A percentile compares a stretch with the other conserved stretches of the same genome.
Evolutionary conservation across 2,888 invertebrate genomes (phyloP).

Genomic region (Drosophila acutilabella): DNA sequence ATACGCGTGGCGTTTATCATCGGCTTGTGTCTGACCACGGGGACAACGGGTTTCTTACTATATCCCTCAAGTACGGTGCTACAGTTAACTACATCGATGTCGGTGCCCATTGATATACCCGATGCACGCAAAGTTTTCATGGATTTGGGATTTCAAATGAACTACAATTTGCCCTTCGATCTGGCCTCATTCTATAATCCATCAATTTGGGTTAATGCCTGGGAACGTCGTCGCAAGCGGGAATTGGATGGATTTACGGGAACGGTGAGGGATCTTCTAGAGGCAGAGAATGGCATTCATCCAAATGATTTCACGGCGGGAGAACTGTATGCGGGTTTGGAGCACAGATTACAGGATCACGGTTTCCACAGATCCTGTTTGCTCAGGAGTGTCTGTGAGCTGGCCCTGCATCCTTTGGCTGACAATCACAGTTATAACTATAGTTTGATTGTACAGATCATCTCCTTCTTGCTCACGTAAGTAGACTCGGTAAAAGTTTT

Average conservation of each 20-base stretch:
- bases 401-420: slow-evolving; percentile 88
- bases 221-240: slow-evolving; percentile 59
- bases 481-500: slow-evolving; percentile 58
- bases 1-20: slow-evolving; percentile 24
- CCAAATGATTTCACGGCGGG: slow-evolving; percentile 81
- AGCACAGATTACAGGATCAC: slow-evolving; percentile 80
- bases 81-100: slow-evolving; percentile 73
- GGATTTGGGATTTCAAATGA: slow-evolving; percentile 84
- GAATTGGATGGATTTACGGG: slow-evolving; percentile 29
- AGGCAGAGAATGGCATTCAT: slow-evolving; percentile 50
- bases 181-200: slow-evolving; percentile 76
- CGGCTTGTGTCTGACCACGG: slow-evolving; percentile 3
- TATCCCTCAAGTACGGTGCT: slow-evolving; percentile 54
- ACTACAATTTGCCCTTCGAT: slow-evolving; percentile 81
- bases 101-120: slow-evolving; percentile 73
- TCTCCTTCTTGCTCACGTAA: slow-evolving; percentile 90
- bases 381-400: slow-evolving; percentile 88
- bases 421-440: slow-evolving; percentile 84
- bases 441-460: slow-evolving; percentile 88
- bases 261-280: slow-evolving; percentile 10
- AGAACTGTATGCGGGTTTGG: slow-evolving; percentile 77
- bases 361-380: slow-evolving; percentile 89
- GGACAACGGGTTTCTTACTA: slow-evolving; percentile 35
- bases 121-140: slow-evolving; percentile 76
- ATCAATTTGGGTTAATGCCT: slow-evolving; percentile 74